A percentile compares a stretch with the other conserved stretches of the same genome.
Conservation (phyloP, 2,888 invertebrate species). For the Pollenia griseotomentosa region DNA sequence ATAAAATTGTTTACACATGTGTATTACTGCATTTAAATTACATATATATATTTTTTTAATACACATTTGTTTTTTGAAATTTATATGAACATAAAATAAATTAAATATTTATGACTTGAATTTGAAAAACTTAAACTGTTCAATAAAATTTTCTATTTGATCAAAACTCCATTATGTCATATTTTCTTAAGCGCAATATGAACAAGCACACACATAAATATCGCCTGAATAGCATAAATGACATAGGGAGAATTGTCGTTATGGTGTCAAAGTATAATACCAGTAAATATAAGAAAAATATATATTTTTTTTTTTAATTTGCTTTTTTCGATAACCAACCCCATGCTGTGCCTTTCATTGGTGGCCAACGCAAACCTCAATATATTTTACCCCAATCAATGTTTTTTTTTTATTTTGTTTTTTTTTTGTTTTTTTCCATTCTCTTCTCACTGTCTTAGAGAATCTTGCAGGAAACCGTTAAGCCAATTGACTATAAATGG, state of each 20-base stretch:
- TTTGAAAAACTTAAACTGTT: constrained; percentile 1
- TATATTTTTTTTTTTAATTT: background rate
- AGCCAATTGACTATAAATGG: constrained; percentile 71
- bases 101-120: constrained; percentile 49
- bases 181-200: constrained; percentile 16
- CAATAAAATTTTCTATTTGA: constrained; percentile 30
- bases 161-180: constrained; percentile 29
- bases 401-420: constrained; percentile 1
- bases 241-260: background rate
- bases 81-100: constrained; percentile 10
- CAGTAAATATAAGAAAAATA: background rate
- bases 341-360: constrained; percentile 45
- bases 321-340: background rate
- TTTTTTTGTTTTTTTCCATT: constrained; percentile 7
- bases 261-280: background rate
- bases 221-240: background rate
- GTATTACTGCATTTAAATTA: background rate
- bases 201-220: background rate
- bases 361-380: constrained; percentile 25
- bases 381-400: background rate
- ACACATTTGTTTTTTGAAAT: constrained; percentile 14
- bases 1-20: constrained; percentile 44
- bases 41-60: no score
- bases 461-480: constrained; percentile 63
- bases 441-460: background rate